A percentile compares a stretch with the other conserved stretches of the same genome.
These are phyloP conservation scores for Ganaspis brasiliensis DNA, from an alignment of 2,888 invertebrate genomes.

Conservation along the genomic window DNA sequence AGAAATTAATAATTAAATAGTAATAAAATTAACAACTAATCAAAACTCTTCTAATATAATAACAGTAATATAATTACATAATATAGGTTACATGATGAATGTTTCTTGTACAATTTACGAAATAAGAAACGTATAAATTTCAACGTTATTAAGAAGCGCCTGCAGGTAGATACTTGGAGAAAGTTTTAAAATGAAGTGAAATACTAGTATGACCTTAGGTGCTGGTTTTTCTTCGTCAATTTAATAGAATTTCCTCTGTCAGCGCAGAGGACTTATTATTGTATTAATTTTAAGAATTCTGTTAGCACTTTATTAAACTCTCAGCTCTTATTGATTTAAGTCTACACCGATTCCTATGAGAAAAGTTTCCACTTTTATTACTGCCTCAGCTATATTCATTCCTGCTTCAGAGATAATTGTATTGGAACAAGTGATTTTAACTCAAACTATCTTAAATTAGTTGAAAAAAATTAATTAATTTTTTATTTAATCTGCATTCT, in stretches of 20 bases:
- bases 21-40: no score
- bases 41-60: no score
- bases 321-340: neutral
- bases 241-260: constrained; percentile 32
- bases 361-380: constrained; percentile 19
- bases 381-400: neutral
- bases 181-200: constrained; percentile 26
- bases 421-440: neutral
- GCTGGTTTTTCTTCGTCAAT: constrained; percentile 30
- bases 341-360: neutral
- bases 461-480: neutral
- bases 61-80: no score
- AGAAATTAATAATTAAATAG: no score
- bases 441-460: neutral
- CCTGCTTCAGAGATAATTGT: neutral
- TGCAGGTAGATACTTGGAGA: neutral
- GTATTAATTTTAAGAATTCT: constrained; percentile 29
- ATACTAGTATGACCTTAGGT: constrained; percentile 20
- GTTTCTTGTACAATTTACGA: neutral
- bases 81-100: no score
- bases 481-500: neutral
- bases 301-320: constrained; percentile 22
- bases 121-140: neutral
- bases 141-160: neutral
- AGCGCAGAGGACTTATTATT: constrained; percentile 24